These are phyloP conservation scores for Cichlasoma orientale DNA, from an alignment of 2,797 vertebrate genomes.

Conservation along the genomic window DNA sequence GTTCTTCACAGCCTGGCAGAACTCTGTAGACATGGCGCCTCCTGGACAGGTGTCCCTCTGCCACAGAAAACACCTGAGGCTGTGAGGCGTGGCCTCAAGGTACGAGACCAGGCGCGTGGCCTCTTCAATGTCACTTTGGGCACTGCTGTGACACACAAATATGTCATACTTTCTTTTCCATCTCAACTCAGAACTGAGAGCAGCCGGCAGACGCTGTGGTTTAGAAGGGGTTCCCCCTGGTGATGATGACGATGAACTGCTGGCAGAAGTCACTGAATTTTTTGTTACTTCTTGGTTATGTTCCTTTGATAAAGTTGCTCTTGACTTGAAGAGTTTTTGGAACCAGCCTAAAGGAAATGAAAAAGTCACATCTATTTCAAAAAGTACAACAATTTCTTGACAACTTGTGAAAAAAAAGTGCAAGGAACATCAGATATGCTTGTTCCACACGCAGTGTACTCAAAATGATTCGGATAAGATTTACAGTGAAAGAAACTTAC, in stretches of 20 bases:
- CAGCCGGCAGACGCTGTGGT: neutral
- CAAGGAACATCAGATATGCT: neutral
- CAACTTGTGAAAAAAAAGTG: neutral
- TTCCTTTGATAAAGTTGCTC: conserved; percentile 10
- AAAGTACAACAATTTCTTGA: neutral
- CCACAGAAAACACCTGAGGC: conserved; percentile 87
- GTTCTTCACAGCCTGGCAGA: conserved; percentile 80
- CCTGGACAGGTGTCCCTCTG: conserved; percentile 82
- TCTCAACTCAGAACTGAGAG: conserved; percentile 63
- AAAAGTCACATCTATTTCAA: neutral
- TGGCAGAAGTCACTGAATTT: neutral
- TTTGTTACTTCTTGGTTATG: conserved; percentile 6
- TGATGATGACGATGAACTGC: neutral
- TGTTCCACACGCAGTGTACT: neutral
- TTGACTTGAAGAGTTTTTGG: conserved; percentile 54
- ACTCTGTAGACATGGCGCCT: conserved; percentile 79
- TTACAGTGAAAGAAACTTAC: conserved; percentile 43
- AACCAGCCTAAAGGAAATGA: conserved; percentile 65
- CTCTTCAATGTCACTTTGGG: conserved; percentile 69
- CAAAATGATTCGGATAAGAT: neutral
- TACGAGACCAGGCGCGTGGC: conserved; percentile 83
- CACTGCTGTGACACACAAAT: conserved; percentile 87
- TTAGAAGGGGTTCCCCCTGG: neutral
- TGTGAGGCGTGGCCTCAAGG: conserved; percentile 76
- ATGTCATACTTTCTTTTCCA: conserved; percentile 84